Evolutionary conservation across 1,140 invertebrate species (phyloP).

Genomic region (Argopecten irradians): DNA sequence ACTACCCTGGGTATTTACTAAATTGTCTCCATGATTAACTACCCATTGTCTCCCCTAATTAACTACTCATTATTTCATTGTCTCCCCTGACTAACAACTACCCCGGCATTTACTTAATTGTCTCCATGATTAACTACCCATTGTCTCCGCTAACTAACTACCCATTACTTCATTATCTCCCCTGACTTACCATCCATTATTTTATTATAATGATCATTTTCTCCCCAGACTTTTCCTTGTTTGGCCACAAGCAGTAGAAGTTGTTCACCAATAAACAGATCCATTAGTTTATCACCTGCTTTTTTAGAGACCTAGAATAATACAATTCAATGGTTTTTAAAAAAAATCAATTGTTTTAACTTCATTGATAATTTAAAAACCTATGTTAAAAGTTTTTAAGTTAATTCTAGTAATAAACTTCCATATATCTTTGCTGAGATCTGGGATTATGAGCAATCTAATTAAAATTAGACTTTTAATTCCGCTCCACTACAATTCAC

Average conservation of each 20-base stretch:
- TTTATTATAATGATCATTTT: conserved; percentile 66
- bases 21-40: conserved; percentile 53
- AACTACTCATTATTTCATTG: conserved; percentile 42
- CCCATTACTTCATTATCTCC: conserved; percentile 24
- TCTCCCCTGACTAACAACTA: no score
- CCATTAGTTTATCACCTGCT: conserved; percentile 63
- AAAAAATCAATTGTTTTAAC: conserved; percentile 25
- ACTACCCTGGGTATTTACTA: no score
- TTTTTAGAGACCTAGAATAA: conserved; percentile 61
- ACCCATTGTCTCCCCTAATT: conserved; percentile 51
- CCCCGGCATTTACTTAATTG: background rate
- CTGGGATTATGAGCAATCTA: no score
- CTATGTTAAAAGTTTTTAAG: no score
- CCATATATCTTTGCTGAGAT: no score
- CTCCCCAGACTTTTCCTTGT: conserved; percentile 68
- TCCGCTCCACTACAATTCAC: no score
- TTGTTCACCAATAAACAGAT: conserved; percentile 66
- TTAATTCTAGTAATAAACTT: no score
- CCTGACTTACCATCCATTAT: conserved; percentile 65
- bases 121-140: conserved; percentile 51
- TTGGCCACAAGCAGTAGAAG: conserved; percentile 64
- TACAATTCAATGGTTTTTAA: conserved; percentile 22
- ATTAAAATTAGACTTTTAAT: no score
- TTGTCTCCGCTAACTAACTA: conserved; percentile 54
- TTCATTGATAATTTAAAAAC: background rate